Base-by-base conservation (phyloP, 2,113 vertebrate species). In the Cyprinus carpio region DNA sequence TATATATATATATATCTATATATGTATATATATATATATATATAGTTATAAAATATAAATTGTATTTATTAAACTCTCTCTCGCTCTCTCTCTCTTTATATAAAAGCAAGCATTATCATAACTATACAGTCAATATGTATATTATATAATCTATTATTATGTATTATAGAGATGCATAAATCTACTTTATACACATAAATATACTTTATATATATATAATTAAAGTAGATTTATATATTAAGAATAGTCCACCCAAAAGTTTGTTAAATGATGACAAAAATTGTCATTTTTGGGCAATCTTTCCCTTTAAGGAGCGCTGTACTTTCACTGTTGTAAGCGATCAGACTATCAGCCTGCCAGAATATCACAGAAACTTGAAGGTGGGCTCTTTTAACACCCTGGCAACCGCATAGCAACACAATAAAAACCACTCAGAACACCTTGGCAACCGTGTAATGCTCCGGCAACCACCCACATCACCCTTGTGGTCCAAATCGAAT, bases 341-440 rank as follows among this genome's bases (percentile, higher is more conserved):
- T 40, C 40, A n/a, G 69, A 69, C 29, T 43, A n/a, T n/a, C 34
- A 75, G 40, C 13, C 71, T 23, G 34, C 5, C 71, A 75, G 12
- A 46, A 75, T 25, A 46, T 46, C 37, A 75, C n/a, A 49, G n/a
- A 46, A 75, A 49, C 37, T 75, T 46, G n/a, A 15, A n/a, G 12
- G 12, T 46, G 71, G 11, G 37, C 71, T 25, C n/a, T 46, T 75
- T 16, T 75, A 3, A 46, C 71, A 46, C 23, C 71, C 71, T 46
- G 43, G 71, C 71, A 75, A 75, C 71, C 37, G 71, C 71, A 75
- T 75, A 46, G 46, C 75, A 51, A 54, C 75, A 76, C 37, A 49
- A 23, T 6, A 15, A 75, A 75, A 49, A 8, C 46, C 12, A 75
- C 71, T 27, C 71, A 13, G n/a, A 46, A 46, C 23, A 1, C 37